phyloP scores from a whole-genome alignment of 92 coral and sea anemone genomes.

The Paramuricea clavata region DNA sequence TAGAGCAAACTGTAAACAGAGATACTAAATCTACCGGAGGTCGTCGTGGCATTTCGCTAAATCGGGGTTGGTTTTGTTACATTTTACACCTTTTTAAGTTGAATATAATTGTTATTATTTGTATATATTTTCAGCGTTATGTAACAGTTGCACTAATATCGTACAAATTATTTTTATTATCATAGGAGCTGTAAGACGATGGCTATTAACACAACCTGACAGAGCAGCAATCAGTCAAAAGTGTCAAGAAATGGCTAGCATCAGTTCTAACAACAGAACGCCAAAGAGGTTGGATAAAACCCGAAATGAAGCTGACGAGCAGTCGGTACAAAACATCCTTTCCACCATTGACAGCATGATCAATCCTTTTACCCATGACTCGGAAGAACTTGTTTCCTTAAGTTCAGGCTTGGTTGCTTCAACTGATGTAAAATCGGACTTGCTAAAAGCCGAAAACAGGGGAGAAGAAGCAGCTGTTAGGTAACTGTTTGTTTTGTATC shows the following conservation, averaged over 20 bases:
- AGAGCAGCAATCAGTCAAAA: slow-evolving; percentile 29
- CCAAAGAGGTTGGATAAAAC: slow-evolving; percentile 11
- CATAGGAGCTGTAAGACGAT: slow-evolving; percentile 21
- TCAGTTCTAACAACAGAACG: neutral
- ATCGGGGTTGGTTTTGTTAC: slow-evolving; percentile 27
- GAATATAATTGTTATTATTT: no score
- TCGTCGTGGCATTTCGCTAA: slow-evolving; percentile 27
- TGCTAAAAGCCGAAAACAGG: neutral
- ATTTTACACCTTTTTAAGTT: no score
- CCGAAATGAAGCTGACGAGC: slow-evolving; percentile 11
- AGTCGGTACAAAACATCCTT: neutral
- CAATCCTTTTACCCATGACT: slow-evolving; percentile 21
- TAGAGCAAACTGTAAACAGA: slow-evolving; percentile 15
- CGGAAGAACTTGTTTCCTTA: slow-evolving; percentile 16
- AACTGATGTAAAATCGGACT: slow-evolving; percentile 4
- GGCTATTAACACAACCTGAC: slow-evolving; percentile 22
- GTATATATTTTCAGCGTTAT: slow-evolving; percentile 11
- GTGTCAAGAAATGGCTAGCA: slow-evolving; percentile 16
- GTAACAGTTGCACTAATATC: neutral
- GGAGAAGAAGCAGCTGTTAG: slow-evolving; percentile 6
- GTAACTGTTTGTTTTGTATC: neutral
- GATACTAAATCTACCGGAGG: slow-evolving; percentile 20
- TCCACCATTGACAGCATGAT: slow-evolving; percentile 20
- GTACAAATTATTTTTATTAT: neutral
- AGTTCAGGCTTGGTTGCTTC: slow-evolving; percentile 31